phyloP scores from a whole-genome alignment of 2,888 invertebrate genomes.

The Saturnia pavonia region DNA sequence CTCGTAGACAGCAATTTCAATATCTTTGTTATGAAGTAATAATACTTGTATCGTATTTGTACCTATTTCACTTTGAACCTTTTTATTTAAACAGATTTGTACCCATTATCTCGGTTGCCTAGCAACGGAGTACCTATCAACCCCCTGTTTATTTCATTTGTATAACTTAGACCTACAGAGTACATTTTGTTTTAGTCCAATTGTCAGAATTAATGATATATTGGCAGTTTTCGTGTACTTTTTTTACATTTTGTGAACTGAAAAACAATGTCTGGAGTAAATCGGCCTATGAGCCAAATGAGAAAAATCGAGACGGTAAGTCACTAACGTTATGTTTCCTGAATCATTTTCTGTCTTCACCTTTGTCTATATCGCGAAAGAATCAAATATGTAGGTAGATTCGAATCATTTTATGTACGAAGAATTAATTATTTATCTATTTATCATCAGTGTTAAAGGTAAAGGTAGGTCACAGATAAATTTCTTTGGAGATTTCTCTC shows the following conservation, averaged over 20 bases:
- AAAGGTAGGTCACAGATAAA: too few species aligned
- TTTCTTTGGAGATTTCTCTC: too few species aligned
- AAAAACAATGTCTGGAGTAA: conserved; percentile 52
- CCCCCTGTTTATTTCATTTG: neutral
- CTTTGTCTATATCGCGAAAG: too few species aligned
- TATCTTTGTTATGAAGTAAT: too few species aligned
- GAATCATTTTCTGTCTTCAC: too few species aligned
- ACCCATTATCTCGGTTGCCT: neutral
- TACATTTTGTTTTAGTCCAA: neutral
- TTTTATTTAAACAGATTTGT: too few species aligned
- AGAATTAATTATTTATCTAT: too few species aligned
- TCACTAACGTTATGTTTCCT: neutral
- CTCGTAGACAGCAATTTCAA: neutral
- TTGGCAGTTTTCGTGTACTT: neutral
- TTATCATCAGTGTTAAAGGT: too few species aligned
- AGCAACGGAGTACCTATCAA: neutral
- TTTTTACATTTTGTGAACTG: neutral
- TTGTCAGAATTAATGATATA: neutral
- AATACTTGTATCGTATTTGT: neutral
- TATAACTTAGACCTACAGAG: too few species aligned
- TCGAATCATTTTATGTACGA: too few species aligned
- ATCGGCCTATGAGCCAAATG: conserved; percentile 69
- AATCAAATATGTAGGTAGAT: too few species aligned
- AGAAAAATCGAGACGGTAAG: conserved; percentile 67
- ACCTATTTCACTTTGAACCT: too few species aligned